These are phyloP conservation scores for Apostichopus japonicus DNA, from an alignment of 35 echinoderm and acorn worm genomes.

Conservation along the genomic window DNA sequence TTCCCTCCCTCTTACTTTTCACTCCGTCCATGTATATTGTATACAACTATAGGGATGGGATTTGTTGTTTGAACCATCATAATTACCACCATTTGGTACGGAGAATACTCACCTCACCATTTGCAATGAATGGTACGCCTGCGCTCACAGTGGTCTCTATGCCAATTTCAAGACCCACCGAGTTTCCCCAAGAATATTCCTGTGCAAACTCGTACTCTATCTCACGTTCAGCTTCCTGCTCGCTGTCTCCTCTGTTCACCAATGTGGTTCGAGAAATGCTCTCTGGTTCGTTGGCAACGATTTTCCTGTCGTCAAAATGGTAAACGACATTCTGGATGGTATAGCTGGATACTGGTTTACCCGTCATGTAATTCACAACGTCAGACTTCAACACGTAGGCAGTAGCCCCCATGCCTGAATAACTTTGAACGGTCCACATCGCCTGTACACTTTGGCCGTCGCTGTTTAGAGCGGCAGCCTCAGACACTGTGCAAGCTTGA, in stretches of 20 bases:
- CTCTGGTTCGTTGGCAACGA: background rate
- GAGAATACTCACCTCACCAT: background rate
- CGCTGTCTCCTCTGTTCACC: background rate
- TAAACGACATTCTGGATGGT: background rate
- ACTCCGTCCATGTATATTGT: too few relatives aligned
- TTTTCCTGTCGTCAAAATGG: background rate
- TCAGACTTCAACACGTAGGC: background rate
- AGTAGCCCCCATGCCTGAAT: background rate
- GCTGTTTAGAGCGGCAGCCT: background rate
- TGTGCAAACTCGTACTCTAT: background rate
- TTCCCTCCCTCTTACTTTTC: too few relatives aligned
- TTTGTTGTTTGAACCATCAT: too few relatives aligned
- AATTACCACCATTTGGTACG: too few relatives aligned
- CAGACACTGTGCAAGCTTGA: background rate
- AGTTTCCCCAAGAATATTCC: background rate
- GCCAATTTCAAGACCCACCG: background rate
- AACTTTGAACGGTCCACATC: background rate
- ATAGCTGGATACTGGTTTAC: background rate
- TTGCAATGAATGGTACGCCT: background rate
- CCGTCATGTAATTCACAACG: background rate
- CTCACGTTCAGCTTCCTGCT: background rate
- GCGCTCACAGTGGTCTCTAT: background rate
- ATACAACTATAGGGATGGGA: too few relatives aligned
- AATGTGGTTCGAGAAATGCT: background rate
- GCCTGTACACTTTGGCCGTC: slow-evolving; percentile 2